These are phyloP conservation scores for Clanis bilineata DNA, from an alignment of 2,888 invertebrate species.

Conservation along the genomic window DNA sequence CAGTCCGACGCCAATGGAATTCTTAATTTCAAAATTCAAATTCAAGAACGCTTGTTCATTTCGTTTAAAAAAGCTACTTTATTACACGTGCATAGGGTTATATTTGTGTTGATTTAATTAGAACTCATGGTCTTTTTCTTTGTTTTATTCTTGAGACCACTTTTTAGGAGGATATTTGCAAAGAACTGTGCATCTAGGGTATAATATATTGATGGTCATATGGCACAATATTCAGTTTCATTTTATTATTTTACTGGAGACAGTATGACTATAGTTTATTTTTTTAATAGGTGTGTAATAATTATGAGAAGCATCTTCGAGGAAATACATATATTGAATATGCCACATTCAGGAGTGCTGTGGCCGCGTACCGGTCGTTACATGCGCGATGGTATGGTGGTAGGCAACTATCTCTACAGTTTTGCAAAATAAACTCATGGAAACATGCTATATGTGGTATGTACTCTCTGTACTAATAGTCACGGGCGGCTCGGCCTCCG, in stretches of 20 bases:
- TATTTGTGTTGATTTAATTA: too few species aligned
- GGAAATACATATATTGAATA: conserved; percentile 96
- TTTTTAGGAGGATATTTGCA: too few species aligned
- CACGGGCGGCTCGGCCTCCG: too few species aligned
- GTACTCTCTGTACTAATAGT: neutral
- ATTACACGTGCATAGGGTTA: too few species aligned
- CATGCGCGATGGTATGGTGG: conserved; percentile 95
- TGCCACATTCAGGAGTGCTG: conserved; percentile 82
- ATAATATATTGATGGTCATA: too few species aligned
- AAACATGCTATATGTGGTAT: conserved; percentile 93
- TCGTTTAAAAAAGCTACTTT: too few species aligned
- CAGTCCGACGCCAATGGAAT: too few species aligned
- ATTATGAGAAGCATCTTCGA: conserved; percentile 91
- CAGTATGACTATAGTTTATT: conserved; percentile 25
- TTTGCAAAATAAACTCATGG: conserved; percentile 91
- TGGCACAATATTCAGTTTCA: neutral
- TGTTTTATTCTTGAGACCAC: too few species aligned
- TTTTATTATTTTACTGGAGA: neutral
- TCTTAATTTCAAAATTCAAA: too few species aligned
- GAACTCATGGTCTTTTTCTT: too few species aligned
- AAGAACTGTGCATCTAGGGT: too few species aligned
- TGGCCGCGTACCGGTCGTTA: conserved; percentile 87
- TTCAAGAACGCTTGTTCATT: too few species aligned
- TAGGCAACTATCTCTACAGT: conserved; percentile 90
- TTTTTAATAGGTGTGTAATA: conserved; percentile 49